Evolutionary conservation across 2,888 invertebrate species (phyloP).

Genomic region (Apamea anceps): DNA sequence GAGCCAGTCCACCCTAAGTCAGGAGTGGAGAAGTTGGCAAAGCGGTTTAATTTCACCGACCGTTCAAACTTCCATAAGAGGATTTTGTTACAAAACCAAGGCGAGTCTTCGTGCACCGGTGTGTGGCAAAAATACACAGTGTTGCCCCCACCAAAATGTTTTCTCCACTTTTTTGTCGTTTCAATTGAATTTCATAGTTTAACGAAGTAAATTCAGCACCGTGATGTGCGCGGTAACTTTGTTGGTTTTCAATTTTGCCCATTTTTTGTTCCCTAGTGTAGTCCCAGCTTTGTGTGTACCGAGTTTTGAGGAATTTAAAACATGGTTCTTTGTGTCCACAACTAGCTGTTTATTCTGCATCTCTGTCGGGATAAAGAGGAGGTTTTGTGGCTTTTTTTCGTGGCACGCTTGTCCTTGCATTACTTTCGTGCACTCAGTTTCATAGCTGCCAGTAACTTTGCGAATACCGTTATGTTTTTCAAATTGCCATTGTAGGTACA

Average conservation of each 20-base stretch:
- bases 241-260: conserved; percentile 56
- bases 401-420: conserved; percentile 1
- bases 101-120: conserved; percentile 34
- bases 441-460: conserved; percentile 12
- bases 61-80: conserved; percentile 75
- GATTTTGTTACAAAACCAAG: conserved; percentile 73
- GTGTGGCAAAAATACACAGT: conserved; percentile 53
- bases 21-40: conserved; percentile 68
- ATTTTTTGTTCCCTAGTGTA: conserved; percentile 45
- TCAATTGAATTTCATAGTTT: conserved; percentile 64
- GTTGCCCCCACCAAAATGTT: conserved; percentile 35
- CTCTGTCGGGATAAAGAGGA: conserved; percentile 34
- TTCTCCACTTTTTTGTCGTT: conserved; percentile 46
- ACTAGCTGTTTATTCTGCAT: conserved; percentile 41
- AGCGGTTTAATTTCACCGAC: conserved; percentile 77
- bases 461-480: not conserved
- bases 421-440: not conserved
- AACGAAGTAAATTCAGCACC: conserved; percentile 56
- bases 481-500: not conserved
- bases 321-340: conserved; percentile 50
- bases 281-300: conserved; percentile 41
- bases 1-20: conserved; percentile 39
- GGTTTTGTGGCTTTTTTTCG: conserved; percentile 22
- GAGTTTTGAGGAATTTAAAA: conserved; percentile 61
- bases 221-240: conserved; percentile 54